Evolutionary conservation across 2,888 invertebrate species (phyloP), one percentile per base, ranked within the genome.

Genomic region (Chrysolina oricalcia): DNA sequence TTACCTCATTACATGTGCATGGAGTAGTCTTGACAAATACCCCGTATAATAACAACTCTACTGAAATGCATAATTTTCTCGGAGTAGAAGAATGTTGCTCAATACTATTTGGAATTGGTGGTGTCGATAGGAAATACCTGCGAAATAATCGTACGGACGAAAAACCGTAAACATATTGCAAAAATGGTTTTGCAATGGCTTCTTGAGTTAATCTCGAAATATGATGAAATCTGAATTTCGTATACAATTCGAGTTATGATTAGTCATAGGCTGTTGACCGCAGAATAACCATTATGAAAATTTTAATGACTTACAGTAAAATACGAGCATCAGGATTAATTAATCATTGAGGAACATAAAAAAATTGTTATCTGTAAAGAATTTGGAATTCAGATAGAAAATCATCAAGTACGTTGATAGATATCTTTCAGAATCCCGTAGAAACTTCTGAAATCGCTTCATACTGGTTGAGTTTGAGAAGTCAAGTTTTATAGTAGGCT

Each of bases 101-200:
- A 66, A 48, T 23, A 43, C 21, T 46, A 74, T 77, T 77, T 63
- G 70, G 77, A 76, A 73, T 67, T 21, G 70, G 72, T 68, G 59
- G 70, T 73, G 66, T 74, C 72, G 74, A 74, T 77, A 64, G 65
- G 76, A 75, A 78, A 76, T 78, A 73, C 76, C 78, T 56, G 46
- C 65, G 72, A 76, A 73, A 72, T 65, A 74, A 74, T 70, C 74
- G 75, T 79, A 79, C 77, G 59, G 27, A 59, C 59, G 59, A 75
- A 74, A 77, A 75, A 74, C 72, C 75, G 75, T 79, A 79, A 79
- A 77, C 75, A 78, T 65, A 70, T 75, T 75, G 72, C 72, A 75
- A 77, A 74, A 72, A 74, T 74, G 70, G 70, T 74, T 70, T 66
- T 72, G 77, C 74, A 75, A 70, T 43, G 43, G 40, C 73, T 77